Evolutionary conservation across 2,113 vertebrate species (phyloP), one percentile per base, ranked within the genome.

Genomic region (Epinephelus cyanopodus): DNA sequence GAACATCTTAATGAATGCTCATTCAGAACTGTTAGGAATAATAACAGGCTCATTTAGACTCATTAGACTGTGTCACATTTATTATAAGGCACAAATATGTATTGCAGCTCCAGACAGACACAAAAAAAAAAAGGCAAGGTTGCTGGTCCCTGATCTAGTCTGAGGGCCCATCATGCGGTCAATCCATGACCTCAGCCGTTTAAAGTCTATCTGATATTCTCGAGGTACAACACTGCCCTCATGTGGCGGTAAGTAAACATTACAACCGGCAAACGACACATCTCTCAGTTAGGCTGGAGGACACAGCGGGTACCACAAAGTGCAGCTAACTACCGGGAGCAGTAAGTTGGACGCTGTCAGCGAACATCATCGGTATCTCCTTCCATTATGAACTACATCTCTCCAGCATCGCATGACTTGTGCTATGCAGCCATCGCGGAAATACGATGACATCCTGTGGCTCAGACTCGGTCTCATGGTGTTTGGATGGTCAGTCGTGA

Each of bases 391-490:
- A 82, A 12, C 19, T 9, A 0, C 17, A 17, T 78, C 2, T 71
- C 37, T 48, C 23, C 9, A 33, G 11, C 6, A 27, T 56, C 9
- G 33, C 21, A 17, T 47, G 83, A 53, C 19, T 29, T n/a, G 54
- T 61, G 79, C 45, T 2, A 4, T 14, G 63, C 45, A 47, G 57
- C 52, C 61, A 3, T 37, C 25, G 57, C 63, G 65, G 73, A 72
- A 58, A 47, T 8, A 54, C 73, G 75, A 77, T 71, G 89, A 72
- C 66, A 67, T 29, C 54, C 13, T 2, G 63, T 58, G 39, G 74
- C 84, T 62, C 53, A 33, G 58, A 19, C 48, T 65, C 37, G 6
- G 87, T 90, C 93, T 91, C 90, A 89, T 89, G 89, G 80, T 89
- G 89, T 45, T 50, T 64, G 81, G 27, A 70, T 74, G 77, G 75